Evolutionary conservation across 2,113 vertebrate genomes (phyloP).

Genomic region (Anas platyrhynchos): DNA sequence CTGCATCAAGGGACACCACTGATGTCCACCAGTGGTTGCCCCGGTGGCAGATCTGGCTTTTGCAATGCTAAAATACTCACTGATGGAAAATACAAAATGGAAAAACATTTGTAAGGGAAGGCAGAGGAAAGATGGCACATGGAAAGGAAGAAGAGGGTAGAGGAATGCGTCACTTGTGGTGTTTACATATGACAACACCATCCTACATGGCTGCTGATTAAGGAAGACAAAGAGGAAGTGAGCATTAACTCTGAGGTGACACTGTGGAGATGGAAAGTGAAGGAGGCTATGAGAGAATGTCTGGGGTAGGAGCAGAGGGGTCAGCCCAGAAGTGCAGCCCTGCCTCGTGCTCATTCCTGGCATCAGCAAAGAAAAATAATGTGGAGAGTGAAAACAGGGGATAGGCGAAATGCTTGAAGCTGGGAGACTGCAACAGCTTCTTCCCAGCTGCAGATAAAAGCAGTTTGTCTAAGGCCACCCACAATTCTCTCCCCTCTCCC

Average conservation of each 20-base stretch:
- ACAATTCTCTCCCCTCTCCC: background rate
- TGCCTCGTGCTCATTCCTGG: background rate
- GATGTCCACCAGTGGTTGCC: background rate
- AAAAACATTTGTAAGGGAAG: background rate
- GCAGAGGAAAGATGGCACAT: background rate
- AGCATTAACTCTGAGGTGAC: background rate
- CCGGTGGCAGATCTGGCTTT: background rate
- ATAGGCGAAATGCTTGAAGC: background rate
- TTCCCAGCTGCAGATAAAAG: background rate
- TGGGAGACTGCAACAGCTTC: background rate
- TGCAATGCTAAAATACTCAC: background rate
- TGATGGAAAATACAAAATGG: background rate
- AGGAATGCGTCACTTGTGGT: background rate
- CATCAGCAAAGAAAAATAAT: background rate
- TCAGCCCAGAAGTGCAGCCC: background rate
- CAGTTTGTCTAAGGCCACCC: background rate
- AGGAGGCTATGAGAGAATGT: background rate
- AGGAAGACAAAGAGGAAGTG: background rate
- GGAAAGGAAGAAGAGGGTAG: background rate
- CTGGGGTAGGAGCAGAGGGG: background rate
- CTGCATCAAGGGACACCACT: background rate
- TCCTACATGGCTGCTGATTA: background rate
- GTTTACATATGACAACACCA: background rate
- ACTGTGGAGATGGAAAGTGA: background rate
- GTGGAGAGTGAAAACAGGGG: background rate